A percentile compares a stretch with the other conserved stretches of the same genome.
Evolutionary conservation across 2,888 invertebrate genomes (phyloP).

Genomic region (Agrochola litura): DNA sequence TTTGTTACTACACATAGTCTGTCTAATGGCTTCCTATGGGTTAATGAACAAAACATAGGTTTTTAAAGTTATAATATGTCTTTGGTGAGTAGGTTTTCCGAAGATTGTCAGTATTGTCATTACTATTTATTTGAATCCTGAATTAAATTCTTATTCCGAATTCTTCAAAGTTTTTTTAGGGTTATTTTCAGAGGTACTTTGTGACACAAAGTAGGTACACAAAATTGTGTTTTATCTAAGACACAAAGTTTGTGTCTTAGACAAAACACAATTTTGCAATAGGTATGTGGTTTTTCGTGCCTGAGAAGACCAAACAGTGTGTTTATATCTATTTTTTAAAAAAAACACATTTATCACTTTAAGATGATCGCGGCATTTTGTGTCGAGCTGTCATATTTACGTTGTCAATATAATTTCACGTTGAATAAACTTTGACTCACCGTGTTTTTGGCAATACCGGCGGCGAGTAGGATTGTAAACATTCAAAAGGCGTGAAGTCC

Average conservation of each 20-base stretch:
- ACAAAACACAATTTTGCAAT: constrained; percentile 1
- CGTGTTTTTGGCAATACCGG: constrained; percentile 75
- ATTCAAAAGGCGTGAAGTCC: constrained; percentile 82
- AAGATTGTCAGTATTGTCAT: not conserved
- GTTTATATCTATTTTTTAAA: not conserved
- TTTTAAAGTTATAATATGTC: not conserved
- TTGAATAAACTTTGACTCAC: constrained; percentile 64
- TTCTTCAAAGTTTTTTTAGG: not conserved
- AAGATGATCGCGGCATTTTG: constrained; percentile 5
- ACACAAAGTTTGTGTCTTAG: too few species aligned
- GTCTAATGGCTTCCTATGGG: not conserved
- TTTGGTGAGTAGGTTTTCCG: not conserved
- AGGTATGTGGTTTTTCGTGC: not conserved
- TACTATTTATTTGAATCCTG: not conserved
- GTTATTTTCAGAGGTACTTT: not conserved
- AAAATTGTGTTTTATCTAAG: too few species aligned
- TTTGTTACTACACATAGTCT: not conserved
- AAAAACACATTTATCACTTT: not conserved
- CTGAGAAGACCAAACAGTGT: not conserved
- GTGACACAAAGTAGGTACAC: too few species aligned
- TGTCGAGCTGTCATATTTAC: constrained; percentile 22
- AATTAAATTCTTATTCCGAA: not conserved
- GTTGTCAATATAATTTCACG: constrained; percentile 36
- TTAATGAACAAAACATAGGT: not conserved
- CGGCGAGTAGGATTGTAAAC: constrained; percentile 79